Percentiles rank a stretch among this genome's conserved stretches.
Evolutionary conservation across 2,888 invertebrate species (phyloP).

Genomic region (Carabus problematicus): DNA sequence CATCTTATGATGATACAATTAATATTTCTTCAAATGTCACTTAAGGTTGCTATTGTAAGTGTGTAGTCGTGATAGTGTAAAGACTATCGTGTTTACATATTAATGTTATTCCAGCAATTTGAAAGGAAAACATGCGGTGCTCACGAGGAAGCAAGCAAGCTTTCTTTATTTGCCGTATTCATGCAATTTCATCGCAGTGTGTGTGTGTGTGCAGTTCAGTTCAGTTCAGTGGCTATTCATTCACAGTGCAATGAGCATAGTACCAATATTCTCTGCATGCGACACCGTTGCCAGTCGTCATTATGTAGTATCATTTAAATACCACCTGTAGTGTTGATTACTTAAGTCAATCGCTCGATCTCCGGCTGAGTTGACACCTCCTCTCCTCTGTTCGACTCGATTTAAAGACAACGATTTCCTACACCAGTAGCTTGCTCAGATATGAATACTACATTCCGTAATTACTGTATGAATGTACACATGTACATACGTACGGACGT

Average conservation of each 20-base stretch:
- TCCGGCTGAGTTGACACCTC: slow-evolving; percentile 26
- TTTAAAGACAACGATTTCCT: slow-evolving; percentile 1
- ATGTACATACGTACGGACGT: too few species aligned
- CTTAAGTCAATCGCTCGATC: slow-evolving; percentile 26
- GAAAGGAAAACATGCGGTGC: slow-evolving; percentile 8
- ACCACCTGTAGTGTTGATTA: slow-evolving; percentile 33
- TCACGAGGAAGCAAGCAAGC: slow-evolving; percentile 2
- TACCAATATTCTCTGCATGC: slow-evolving; percentile 26
- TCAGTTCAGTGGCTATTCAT: neutral
- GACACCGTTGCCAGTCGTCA: slow-evolving; percentile 20
- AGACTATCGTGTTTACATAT: slow-evolving; percentile 17
- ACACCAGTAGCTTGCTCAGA: neutral
- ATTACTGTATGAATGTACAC: too few species aligned
- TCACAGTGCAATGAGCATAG: slow-evolving; percentile 5
- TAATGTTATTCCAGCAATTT: slow-evolving; percentile 6
- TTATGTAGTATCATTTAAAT: slow-evolving; percentile 23
- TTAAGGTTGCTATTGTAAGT: neutral
- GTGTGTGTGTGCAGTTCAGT: too few species aligned
- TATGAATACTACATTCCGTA: neutral
- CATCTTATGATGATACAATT: slow-evolving; percentile 4
- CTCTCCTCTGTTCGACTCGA: neutral
- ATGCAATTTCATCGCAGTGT: slow-evolving; percentile 12
- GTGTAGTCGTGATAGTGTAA: neutral
- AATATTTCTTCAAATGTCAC: slow-evolving; percentile 12
- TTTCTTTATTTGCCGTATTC: slow-evolving; percentile 10